Evolutionary conservation across 2,888 invertebrate genomes (phyloP).

Genomic region (Flexamia atlantica): DNA sequence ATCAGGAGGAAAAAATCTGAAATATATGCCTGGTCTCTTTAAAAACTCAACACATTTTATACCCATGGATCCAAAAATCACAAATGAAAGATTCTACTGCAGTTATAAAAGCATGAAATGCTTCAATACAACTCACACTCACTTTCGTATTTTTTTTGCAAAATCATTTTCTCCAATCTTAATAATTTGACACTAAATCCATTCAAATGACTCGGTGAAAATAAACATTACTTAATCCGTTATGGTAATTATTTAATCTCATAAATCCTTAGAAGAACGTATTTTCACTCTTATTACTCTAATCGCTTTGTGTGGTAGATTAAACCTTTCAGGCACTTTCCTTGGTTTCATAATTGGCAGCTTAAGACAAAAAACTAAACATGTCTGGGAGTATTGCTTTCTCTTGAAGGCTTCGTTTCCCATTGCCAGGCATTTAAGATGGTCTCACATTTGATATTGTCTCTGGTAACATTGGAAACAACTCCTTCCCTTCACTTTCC

Average conservation of each 20-base stretch:
- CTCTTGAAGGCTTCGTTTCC: conserved; percentile 25
- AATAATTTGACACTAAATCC: background rate
- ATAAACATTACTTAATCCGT: background rate
- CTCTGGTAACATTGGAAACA: conserved; percentile 4
- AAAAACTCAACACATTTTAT: too few relatives aligned
- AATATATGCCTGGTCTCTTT: too few relatives aligned
- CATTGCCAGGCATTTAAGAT: background rate
- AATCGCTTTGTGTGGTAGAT: background rate
- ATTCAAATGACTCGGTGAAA: background rate
- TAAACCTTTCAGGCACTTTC: background rate
- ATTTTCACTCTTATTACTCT: background rate
- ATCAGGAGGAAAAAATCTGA: too few relatives aligned
- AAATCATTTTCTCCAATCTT: background rate
- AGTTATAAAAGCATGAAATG: too few relatives aligned
- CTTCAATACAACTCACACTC: background rate
- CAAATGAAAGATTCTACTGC: too few relatives aligned
- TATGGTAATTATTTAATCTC: background rate
- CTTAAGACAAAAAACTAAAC: conserved; percentile 17
- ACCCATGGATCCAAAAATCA: too few relatives aligned
- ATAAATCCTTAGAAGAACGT: conserved; percentile 5
- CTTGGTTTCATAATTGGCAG: conserved; percentile 9
- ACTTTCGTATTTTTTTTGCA: background rate
- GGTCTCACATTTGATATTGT: conserved; percentile 22
- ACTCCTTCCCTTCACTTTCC: conserved; percentile 14
- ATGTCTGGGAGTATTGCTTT: conserved; percentile 20